These are phyloP conservation scores for Channa argus DNA, from an alignment of 2,113 vertebrate genomes.

Conservation along the genomic window DNA sequence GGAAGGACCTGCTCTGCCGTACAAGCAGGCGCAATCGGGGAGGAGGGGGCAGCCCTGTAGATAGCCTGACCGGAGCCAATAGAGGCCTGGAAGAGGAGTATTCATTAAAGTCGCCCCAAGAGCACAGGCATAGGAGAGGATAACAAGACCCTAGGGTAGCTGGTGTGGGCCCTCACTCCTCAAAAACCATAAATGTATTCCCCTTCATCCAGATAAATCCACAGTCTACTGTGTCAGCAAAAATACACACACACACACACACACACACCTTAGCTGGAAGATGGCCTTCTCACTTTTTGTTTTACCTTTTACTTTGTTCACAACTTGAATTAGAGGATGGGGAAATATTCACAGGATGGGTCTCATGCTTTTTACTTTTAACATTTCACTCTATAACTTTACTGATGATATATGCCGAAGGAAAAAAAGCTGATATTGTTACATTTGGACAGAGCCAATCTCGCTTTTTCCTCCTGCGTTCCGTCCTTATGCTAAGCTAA, in stretches of 20 bases:
- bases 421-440: background rate
- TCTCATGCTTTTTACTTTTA: background rate
- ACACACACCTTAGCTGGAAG: conserved; percentile 41
- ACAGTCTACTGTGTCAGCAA: conserved; percentile 72
- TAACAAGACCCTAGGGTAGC: conserved; percentile 83
- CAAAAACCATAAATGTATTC: conserved; percentile 81
- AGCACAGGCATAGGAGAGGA: conserved; percentile 78
- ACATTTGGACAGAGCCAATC: background rate
- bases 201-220: conserved; percentile 78
- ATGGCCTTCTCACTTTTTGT: conserved; percentile 44
- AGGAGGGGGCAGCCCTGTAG: conserved; percentile 55
- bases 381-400: background rate
- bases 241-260: conserved; percentile 42
- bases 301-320: conserved; percentile 33
- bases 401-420: background rate
- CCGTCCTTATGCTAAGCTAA: conserved; percentile 13
- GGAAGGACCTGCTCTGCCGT: conserved; percentile 53
- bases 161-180: conserved; percentile 75
- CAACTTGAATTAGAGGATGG: conserved; percentile 28
- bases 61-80: conserved; percentile 76
- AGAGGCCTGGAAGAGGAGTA: conserved; percentile 76
- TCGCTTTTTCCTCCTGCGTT: background rate
- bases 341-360: conserved; percentile 3
- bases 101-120: conserved; percentile 81
- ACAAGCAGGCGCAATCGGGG: conserved; percentile 34